Base-by-base conservation (phyloP, 2,797 vertebrate species). In the Mus minutoides region DNA sequence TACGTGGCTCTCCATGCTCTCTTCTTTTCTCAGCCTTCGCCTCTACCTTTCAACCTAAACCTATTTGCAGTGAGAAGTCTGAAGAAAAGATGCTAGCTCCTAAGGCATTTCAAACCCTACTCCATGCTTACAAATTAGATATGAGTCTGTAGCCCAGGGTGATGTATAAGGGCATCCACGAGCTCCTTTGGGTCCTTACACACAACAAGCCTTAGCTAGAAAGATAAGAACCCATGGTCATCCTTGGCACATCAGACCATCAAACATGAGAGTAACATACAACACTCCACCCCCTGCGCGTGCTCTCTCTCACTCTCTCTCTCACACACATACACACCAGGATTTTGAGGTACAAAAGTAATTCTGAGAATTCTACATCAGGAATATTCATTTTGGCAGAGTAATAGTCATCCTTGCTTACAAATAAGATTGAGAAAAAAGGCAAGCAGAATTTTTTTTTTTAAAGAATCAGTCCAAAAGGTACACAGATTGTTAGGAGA, bases 401-500 rank as follows among this genome's bases (percentile, higher is more conserved):
- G 60, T 26, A 89, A 87, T 54, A 56, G 29, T 31, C 62, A 94
- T 17, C 2, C 62, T 91, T 80, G 37, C 76, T 94, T 91, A 94
- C 43, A 96, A 94, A 43, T 91, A 79, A 84, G 3, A 92, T 26
- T 46, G 37, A 56, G 16, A 46, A 49, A 77, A 84, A 67, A 49
- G 10, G 80, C 2, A 71, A 93, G n/a, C 26, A 88, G 19, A 88
- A 78, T 84, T 52, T 71, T 2, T 49, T 49, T 49, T 49, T 49
- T 49, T 49, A 49, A 49, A 31, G 64, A 67, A 96, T 73, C 62
- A 67, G 12, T 77, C 88, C 9, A 91, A 54, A 71, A 95, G 17
- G 60, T 71, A 92, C n/a, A 84, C 17, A 86, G 82, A 90, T 52
- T 85, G 69, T 87, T 87, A 95, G 95, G 77, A 93, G 75, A 95